Conservation (phyloP, 2,113 vertebrate genomes). For the Sylvilagus bachmani region DNA sequence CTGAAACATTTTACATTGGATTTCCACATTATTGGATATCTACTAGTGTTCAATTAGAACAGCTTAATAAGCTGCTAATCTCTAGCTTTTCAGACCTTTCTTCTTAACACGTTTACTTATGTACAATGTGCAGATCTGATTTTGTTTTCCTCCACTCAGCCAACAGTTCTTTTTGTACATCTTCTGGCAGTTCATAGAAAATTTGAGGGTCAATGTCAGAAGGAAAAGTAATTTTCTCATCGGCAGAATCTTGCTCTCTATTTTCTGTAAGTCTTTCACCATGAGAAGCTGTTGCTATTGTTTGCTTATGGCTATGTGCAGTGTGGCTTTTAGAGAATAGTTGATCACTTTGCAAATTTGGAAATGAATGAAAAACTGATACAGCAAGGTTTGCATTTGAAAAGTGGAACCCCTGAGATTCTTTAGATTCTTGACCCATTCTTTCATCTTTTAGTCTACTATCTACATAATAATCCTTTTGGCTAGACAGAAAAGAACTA, state of each 20-base stretch:
- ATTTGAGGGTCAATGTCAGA: constrained; percentile 89
- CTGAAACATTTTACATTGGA: background rate
- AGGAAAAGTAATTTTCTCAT: constrained; percentile 83
- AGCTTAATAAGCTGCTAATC: constrained; percentile 89
- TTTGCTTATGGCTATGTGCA: background rate
- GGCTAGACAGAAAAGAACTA: background rate
- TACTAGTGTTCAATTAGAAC: constrained; percentile 88
- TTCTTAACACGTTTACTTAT: constrained; percentile 76
- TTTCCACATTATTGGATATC: constrained; percentile 48
- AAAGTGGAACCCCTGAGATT: constrained; percentile 41
- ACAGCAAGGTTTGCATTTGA: background rate
- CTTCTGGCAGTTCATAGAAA: constrained; percentile 93
- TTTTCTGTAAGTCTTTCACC: background rate
- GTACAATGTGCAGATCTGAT: constrained; percentile 75
- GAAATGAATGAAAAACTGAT: constrained; percentile 62
- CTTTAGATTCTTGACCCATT: background rate
- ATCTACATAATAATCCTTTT: constrained; percentile 17
- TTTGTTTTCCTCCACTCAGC: constrained; percentile 90
- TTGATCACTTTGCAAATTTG: constrained; percentile 62
- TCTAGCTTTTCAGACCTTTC: constrained; percentile 69
- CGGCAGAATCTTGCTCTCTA: background rate
- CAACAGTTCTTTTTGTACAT: constrained; percentile 91
- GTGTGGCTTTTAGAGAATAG: background rate
- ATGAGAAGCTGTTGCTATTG: background rate
- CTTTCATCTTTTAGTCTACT: background rate